A percentile compares a stretch with the other conserved stretches of the same genome.
phyloP scores from a whole-genome alignment of 2,888 invertebrate genomes.

The Drosophila paracracens region DNA sequence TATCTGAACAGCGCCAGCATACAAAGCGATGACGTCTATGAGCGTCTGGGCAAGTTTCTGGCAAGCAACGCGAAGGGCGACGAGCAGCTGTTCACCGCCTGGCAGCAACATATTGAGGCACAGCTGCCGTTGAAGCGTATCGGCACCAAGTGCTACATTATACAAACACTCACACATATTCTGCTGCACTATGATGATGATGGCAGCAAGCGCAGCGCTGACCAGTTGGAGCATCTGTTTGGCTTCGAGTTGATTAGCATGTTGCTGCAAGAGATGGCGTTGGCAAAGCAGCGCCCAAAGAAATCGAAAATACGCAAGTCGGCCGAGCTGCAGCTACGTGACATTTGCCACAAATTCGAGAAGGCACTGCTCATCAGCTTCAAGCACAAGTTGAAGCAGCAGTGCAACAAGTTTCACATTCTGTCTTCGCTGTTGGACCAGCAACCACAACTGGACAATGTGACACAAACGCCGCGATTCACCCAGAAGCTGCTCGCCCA shows the following conservation, averaged over 20 bases:
- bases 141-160: slow-evolving; percentile 30
- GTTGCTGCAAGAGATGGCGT: slow-evolving; percentile 40
- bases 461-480: slow-evolving; percentile 31
- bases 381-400: slow-evolving; percentile 18
- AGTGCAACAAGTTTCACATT: slow-evolving; percentile 34
- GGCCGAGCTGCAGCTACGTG: slow-evolving; percentile 28
- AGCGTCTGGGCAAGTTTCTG: slow-evolving; percentile 48
- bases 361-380: slow-evolving; percentile 34
- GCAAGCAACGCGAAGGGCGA: background rate
- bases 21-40: slow-evolving; percentile 16
- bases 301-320: background rate
- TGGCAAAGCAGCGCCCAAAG: slow-evolving; percentile 6
- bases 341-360: slow-evolving; percentile 41
- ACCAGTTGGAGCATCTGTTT: slow-evolving; percentile 37
- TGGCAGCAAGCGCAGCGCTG: background rate
- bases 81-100: slow-evolving; percentile 15
- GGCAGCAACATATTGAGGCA: slow-evolving; percentile 35
- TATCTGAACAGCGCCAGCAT: slow-evolving; percentile 35
- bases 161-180: slow-evolving; percentile 28
- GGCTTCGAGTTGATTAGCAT: slow-evolving; percentile 8
- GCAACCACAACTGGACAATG: slow-evolving; percentile 30
- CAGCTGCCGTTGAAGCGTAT: slow-evolving; percentile 36
- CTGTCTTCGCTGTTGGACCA: slow-evolving; percentile 24
- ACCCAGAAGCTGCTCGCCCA: slow-evolving; percentile 25
- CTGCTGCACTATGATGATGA: slow-evolving; percentile 24